A percentile compares a stretch with the other conserved stretches of the same genome.
Conservation (phyloP, 2,888 invertebrate genomes). For the Sarcophaga rosellei region DNA sequence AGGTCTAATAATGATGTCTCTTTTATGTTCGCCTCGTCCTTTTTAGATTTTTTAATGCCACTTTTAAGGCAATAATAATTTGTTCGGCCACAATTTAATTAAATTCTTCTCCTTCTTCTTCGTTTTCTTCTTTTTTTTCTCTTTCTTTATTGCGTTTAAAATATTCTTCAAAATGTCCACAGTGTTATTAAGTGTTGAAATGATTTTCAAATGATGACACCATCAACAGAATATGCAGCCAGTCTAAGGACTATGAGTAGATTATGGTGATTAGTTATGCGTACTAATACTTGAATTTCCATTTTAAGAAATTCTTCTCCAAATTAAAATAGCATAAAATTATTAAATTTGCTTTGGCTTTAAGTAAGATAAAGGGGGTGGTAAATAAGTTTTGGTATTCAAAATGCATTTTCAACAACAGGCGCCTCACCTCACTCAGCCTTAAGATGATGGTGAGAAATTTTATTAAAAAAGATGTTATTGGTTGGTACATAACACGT, state of each 20-base stretch:
- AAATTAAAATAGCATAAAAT: too few relatives aligned
- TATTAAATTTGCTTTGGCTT: too few relatives aligned
- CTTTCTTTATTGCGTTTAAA: neutral
- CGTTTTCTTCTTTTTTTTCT: neutral
- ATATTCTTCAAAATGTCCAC: neutral
- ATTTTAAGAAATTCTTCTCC: too few relatives aligned
- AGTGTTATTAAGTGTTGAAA: constrained; percentile 8
- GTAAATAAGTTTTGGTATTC: too few relatives aligned
- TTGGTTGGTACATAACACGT: too few relatives aligned
- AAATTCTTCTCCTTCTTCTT: constrained; percentile 35
- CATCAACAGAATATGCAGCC: neutral
- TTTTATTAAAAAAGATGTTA: too few relatives aligned
- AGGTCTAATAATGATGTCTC: constrained; percentile 45
- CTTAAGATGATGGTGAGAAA: too few relatives aligned
- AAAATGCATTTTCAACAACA: too few relatives aligned
- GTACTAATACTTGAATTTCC: neutral
- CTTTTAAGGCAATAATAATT: constrained; percentile 51
- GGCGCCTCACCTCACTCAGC: too few relatives aligned
- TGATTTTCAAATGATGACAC: constrained; percentile 3
- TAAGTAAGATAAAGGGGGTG: too few relatives aligned
- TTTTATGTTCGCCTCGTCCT: constrained; percentile 7
- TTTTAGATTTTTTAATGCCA: constrained; percentile 19
- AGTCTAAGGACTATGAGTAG: neutral
- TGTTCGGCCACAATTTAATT: constrained; percentile 59
- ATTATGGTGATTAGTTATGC: neutral